Conservation (phyloP, 2,888 invertebrate species). For the Zele albiditarsus region DNA sequence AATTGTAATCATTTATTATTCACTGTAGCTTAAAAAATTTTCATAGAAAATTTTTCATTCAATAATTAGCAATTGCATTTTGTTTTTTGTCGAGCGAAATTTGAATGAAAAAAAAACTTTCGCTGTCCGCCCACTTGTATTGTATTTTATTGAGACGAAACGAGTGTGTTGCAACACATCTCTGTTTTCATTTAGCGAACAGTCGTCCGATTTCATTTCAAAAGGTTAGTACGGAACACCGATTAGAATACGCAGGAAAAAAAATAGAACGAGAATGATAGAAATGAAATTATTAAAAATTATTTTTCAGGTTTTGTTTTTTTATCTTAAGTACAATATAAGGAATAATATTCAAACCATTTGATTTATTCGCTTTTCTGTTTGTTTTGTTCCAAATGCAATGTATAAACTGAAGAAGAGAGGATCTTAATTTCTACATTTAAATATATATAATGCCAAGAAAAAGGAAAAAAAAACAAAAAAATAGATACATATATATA, state of each 20-base stretch:
- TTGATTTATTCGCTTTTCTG: conserved; percentile 53
- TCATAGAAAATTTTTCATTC: conserved; percentile 20
- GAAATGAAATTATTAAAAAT: conserved; percentile 31
- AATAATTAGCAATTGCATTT: conserved; percentile 9
- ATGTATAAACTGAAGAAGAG: conserved; percentile 53
- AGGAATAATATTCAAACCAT: conserved; percentile 44
- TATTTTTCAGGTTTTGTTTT: conserved; percentile 25
- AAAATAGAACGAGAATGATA: conserved; percentile 38
- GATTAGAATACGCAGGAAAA: conserved; percentile 26
- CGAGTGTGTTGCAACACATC: not conserved
- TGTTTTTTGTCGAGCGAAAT: not conserved
- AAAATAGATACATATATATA: conserved; percentile 4
- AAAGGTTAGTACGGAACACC: conserved; percentile 54
- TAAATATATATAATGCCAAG: conserved; percentile 57
- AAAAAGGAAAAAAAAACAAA: conserved; percentile 15
- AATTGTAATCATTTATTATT: not conserved
- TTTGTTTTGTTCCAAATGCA: conserved; percentile 54
- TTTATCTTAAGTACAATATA: conserved; percentile 48
- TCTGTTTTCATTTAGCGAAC: not conserved
- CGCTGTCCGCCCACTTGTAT: not conserved
- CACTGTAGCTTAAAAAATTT: not conserved
- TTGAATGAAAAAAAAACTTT: not conserved
- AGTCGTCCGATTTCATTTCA: conserved; percentile 55
- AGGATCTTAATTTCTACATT: conserved; percentile 56
- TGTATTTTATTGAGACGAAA: not conserved